phyloP scores from a whole-genome alignment of 2,888 invertebrate genomes.

The Limnephilus marmoratus region DNA sequence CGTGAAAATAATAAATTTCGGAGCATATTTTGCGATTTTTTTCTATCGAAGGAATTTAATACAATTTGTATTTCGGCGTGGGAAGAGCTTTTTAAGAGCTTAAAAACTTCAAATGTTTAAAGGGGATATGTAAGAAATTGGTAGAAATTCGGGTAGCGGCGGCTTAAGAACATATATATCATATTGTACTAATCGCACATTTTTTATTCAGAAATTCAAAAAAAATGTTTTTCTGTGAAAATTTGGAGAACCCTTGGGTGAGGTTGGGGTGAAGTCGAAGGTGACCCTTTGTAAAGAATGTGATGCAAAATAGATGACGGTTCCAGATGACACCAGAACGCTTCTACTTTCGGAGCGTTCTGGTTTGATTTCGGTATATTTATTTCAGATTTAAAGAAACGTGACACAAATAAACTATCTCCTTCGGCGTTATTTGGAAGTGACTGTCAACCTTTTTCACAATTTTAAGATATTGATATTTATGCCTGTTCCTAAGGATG shows the following conservation, averaged over 20 bases:
- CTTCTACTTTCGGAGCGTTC: slow-evolving; percentile 7
- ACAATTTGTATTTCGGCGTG: too few relatives aligned
- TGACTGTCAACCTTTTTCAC: neutral
- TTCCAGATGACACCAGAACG: slow-evolving; percentile 46
- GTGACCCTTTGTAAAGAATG: slow-evolving; percentile 41
- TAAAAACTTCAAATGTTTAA: too few relatives aligned
- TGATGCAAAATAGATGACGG: slow-evolving; percentile 54
- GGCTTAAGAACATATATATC: too few relatives aligned
- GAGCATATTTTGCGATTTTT: too few relatives aligned
- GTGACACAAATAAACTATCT: slow-evolving; percentile 34
- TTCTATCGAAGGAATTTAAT: too few relatives aligned
- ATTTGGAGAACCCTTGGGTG: neutral
- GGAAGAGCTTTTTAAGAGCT: too few relatives aligned
- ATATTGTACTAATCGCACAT: too few relatives aligned
- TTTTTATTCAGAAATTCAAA: too few relatives aligned
- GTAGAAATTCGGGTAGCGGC: too few relatives aligned
- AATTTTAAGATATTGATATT: slow-evolving; percentile 8
- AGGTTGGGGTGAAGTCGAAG: slow-evolving; percentile 18
- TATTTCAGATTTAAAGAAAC: slow-evolving; percentile 46
- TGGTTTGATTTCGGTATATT: slow-evolving; percentile 49
- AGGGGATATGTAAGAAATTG: too few relatives aligned
- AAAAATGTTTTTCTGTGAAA: neutral
- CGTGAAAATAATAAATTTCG: too few relatives aligned
- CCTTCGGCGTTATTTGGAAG: neutral
- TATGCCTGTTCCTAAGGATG: neutral